Evolutionary conservation across 2,113 vertebrate genomes (phyloP).

Genomic region (Microtus oregoni): DNA sequence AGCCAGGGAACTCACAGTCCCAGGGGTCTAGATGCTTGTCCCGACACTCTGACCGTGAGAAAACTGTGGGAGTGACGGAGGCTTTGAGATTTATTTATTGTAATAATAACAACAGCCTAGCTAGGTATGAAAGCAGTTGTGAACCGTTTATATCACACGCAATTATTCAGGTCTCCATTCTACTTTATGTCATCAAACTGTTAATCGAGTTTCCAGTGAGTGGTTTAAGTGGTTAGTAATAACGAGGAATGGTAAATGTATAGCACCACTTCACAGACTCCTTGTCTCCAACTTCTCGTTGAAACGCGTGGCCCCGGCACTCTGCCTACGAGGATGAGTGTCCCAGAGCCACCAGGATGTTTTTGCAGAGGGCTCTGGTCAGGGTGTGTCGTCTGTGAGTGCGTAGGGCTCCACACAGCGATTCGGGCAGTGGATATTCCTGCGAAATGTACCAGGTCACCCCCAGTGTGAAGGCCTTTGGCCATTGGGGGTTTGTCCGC

Average conservation of each 20-base stretch:
- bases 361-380: constrained; percentile 65
- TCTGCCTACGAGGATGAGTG: constrained; percentile 60
- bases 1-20: background rate
- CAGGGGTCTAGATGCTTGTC: constrained; percentile 70
- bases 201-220: constrained; percentile 90
- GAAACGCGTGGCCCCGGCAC: background rate
- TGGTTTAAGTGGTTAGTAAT: constrained; percentile 87
- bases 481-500: constrained; percentile 24
- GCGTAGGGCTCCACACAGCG: background rate
- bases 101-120: constrained; percentile 82
- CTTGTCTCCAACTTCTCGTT: constrained; percentile 75
- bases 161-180: constrained; percentile 86
- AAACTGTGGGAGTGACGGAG: constrained; percentile 71
- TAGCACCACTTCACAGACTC: constrained; percentile 90
- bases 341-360: constrained; percentile 16
- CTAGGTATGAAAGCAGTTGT: constrained; percentile 87
- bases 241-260: constrained; percentile 90
- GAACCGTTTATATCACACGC: constrained; percentile 87
- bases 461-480: constrained; percentile 13
- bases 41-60: constrained; percentile 76
- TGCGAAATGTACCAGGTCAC: background rate
- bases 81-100: constrained; percentile 77
- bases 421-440: background rate
- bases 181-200: constrained; percentile 79
- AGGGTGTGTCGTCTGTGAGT: background rate